phyloP scores from a whole-genome alignment of 2,888 invertebrate species.

The Troides aeacus region DNA sequence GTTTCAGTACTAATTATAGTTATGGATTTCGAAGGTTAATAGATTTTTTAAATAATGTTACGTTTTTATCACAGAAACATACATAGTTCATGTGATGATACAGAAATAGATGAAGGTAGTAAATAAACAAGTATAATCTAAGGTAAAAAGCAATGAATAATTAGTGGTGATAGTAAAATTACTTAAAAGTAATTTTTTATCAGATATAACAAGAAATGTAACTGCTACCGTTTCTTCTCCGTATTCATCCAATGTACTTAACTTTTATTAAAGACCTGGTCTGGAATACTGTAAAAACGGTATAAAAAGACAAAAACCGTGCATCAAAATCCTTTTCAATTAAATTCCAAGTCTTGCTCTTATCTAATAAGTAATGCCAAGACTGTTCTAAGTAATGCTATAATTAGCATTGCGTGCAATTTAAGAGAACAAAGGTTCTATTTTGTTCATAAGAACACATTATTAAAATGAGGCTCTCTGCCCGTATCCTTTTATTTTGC shows the following conservation, averaged over 20 bases:
- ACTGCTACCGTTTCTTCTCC: no score
- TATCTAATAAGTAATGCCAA: slow-evolving; percentile 13
- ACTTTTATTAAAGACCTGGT: no score
- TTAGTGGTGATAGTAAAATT: no score
- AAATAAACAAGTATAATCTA: neutral
- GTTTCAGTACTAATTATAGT: neutral
- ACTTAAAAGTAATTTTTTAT: no score
- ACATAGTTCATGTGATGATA: neutral
- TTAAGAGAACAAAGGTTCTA: slow-evolving; percentile 23
- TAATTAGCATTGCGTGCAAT: slow-evolving; percentile 19
- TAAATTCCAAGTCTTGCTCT: neutral
- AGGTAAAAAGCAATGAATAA: no score
- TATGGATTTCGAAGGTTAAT: neutral
- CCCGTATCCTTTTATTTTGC: no score
- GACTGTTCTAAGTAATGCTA: slow-evolving; percentile 16
- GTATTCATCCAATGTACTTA: no score
- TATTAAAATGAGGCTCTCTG: neutral
- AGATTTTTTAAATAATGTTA: neutral
- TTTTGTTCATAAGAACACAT: slow-evolving; percentile 15
- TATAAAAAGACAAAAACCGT: neutral
- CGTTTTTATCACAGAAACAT: neutral
- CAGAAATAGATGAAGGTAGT: neutral
- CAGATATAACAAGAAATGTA: no score
- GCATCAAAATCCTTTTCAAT: neutral
- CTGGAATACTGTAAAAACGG: no score